phyloP scores from a whole-genome alignment of 2,113 vertebrate species.

The Xenopus borealis region DNA sequence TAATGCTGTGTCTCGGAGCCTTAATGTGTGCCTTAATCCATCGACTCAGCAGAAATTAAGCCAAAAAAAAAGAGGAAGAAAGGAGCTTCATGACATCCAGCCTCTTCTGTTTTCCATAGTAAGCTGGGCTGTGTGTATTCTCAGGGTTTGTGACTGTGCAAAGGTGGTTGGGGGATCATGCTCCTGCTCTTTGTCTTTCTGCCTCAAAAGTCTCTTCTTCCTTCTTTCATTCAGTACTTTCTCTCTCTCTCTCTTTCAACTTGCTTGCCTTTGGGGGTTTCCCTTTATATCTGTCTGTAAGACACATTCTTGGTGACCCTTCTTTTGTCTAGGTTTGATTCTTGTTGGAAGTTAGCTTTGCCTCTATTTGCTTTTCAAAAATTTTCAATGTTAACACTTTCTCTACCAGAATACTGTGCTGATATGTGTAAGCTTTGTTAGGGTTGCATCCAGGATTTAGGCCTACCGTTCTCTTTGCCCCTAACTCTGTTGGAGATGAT shows the following conservation, averaged over 20 bases:
- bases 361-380: background rate
- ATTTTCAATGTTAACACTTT: no score
- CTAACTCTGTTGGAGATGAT: background rate
- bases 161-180: background rate
- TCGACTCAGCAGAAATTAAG: constrained; percentile 63
- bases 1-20: constrained; percentile 61
- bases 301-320: background rate
- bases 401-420: no score
- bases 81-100: constrained; percentile 39
- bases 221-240: background rate
- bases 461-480: background rate
- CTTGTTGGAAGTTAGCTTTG: background rate
- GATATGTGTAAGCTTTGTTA: background rate
- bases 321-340: constrained; percentile 1
- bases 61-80: constrained; percentile 25
- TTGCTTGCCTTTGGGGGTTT: no score
- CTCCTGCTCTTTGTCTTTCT: background rate
- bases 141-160: background rate
- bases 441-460: background rate
- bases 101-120: constrained; percentile 55
- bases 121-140: rapidly evolving
- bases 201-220: background rate
- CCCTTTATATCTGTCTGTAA: no score
- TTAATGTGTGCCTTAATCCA: constrained; percentile 41
- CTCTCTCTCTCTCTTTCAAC: background rate